A percentile compares a stretch with the other conserved stretches of the same genome.
These are phyloP conservation scores for Sapayoa aenigma DNA, from an alignment of 2,113 vertebrate species.

Conservation along the genomic window DNA sequence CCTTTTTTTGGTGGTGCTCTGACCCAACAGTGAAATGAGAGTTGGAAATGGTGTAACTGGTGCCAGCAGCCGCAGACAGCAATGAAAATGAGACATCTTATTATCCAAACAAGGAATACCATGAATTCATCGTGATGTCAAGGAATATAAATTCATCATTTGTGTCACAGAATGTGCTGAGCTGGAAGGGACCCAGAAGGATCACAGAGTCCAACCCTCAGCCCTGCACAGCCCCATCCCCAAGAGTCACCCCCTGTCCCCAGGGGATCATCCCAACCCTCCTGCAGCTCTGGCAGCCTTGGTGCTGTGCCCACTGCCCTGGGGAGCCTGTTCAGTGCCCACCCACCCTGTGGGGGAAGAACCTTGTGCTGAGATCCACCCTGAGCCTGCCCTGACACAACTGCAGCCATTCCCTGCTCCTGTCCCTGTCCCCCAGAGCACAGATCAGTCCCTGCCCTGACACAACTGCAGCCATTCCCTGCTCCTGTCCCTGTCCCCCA, in stretches of 20 bases:
- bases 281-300: background rate
- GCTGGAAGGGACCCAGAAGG: background rate
- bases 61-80: background rate
- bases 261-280: too few species aligned
- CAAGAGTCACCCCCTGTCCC: background rate
- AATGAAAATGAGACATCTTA: background rate
- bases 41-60: background rate
- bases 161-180: background rate
- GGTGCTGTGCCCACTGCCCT: background rate
- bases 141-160: background rate
- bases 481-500: background rate
- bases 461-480: background rate
- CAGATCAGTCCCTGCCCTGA: background rate
- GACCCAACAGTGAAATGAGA: background rate
- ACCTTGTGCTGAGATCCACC: background rate
- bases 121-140: background rate
- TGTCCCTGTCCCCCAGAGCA: background rate
- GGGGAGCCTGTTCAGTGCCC: background rate
- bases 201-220: background rate
- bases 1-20: background rate
- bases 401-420: background rate
- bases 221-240: background rate
- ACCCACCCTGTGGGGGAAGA: background rate
- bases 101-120: background rate
- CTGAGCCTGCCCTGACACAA: background rate